A percentile compares a stretch with the other conserved stretches of the same genome.
Evolutionary conservation across 2,113 vertebrate species (phyloP).

Genomic region (Ochotona curzoniae): DNA sequence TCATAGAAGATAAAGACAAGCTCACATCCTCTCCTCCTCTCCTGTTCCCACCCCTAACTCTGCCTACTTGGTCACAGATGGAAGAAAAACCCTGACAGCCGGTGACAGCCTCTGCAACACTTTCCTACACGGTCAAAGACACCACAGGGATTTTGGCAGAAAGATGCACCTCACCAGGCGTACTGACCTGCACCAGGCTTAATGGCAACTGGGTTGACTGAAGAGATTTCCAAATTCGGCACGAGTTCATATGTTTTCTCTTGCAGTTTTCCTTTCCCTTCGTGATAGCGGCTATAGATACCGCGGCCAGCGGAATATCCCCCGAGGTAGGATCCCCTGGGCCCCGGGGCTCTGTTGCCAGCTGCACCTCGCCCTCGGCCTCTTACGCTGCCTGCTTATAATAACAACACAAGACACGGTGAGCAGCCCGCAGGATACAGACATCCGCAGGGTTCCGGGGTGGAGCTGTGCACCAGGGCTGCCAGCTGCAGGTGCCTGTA

Average conservation of each 20-base stretch:
- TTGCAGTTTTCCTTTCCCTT: conserved; percentile 97
- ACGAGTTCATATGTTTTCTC: conserved; percentile 98
- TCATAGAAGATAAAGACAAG: background rate
- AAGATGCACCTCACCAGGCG: background rate
- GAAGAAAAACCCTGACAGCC: background rate
- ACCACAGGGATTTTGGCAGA: background rate
- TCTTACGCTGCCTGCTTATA: conserved; percentile 99
- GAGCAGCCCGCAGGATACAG: conserved; percentile 61
- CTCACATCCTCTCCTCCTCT: background rate
- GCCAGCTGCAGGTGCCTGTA: background rate
- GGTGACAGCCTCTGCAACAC: background rate
- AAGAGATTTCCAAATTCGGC: conserved; percentile 94
- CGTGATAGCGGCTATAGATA: conserved; percentile 99
- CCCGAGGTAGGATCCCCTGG: conserved; percentile 97
- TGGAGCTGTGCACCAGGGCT: too few species aligned
- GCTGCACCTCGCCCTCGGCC: conserved; percentile 96
- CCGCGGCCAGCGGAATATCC: conserved; percentile 99
- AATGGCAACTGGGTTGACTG: conserved; percentile 95
- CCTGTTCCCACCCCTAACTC: background rate
- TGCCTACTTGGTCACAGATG: background rate
- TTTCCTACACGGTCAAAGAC: background rate
- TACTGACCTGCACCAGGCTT: conserved; percentile 98
- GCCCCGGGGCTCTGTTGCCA: conserved; percentile 95
- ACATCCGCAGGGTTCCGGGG: rapidly evolving
- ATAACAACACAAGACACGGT: conserved; percentile 87